A percentile compares a stretch with the other conserved stretches of the same genome.
Evolutionary conservation across 2,888 invertebrate species (phyloP).

Genomic region (Autographa gamma): DNA sequence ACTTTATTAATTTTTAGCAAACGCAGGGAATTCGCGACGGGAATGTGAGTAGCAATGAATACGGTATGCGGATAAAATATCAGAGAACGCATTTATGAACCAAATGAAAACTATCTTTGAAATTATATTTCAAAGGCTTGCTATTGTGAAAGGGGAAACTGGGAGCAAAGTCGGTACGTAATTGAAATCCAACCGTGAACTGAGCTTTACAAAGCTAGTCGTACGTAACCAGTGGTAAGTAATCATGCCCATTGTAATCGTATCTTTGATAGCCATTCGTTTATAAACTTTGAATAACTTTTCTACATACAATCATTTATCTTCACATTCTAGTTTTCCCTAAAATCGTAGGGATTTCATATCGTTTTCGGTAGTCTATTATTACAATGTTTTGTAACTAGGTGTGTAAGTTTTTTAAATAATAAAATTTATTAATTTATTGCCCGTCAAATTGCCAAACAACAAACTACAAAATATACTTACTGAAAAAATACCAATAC

Average conservation of each 20-base stretch:
- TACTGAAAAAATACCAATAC: too few species aligned
- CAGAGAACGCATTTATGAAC: constrained; percentile 43
- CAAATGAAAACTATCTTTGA: constrained; percentile 50
- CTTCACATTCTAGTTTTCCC: background rate
- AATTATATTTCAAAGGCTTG: constrained; percentile 41
- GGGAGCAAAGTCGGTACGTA: constrained; percentile 11
- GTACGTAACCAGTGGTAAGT: constrained; percentile 10
- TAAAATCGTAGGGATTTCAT: background rate
- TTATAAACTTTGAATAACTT: constrained; percentile 8
- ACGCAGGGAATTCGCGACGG: constrained; percentile 58
- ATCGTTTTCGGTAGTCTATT: background rate
- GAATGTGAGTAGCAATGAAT: constrained; percentile 52
- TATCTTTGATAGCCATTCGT: constrained; percentile 14
- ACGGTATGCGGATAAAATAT: constrained; percentile 43
- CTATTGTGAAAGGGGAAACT: constrained; percentile 12
- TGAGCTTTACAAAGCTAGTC: constrained; percentile 16
- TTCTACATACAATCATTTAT: background rate
- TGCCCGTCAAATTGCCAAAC: too few species aligned
- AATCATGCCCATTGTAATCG: constrained; percentile 12
- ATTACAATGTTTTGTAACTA: background rate
- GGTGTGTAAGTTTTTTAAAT: too few species aligned
- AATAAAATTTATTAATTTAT: too few species aligned
- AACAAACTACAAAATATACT: too few species aligned
- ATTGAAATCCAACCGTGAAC: constrained; percentile 24
- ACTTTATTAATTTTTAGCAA: constrained; percentile 64